Base-by-base conservation (phyloP, 2,888 invertebrate genomes). In the Machimus rusticus region DNA sequence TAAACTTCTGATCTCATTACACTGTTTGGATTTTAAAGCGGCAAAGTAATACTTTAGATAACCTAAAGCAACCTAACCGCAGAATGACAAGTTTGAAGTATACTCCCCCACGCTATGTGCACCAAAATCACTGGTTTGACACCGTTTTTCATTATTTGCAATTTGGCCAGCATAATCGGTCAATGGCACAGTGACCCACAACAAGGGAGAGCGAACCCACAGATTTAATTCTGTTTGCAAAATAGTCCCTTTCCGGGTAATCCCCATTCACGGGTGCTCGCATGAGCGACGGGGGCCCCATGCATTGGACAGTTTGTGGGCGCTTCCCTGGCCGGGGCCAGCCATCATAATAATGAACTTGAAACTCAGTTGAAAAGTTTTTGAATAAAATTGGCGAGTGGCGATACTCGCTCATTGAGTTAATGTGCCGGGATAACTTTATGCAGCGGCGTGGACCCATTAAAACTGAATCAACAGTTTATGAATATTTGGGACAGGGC, bases 361-460 rank as follows among this genome's bases (percentile, higher is more conserved):
- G 85, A 85, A 85, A 85, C 85, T 85, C 74, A 85, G 85, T 85
- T 85, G 85, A 74, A 85, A 85, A 85, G 85, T 85, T 85, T 85
- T 85, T 85, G 85, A 85, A 85, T 85, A 85, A 85, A 85, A 85
- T 74, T 85, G 74, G 85, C 74, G 85, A 85, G 74, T 46, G 46
- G 74, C 85, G 85, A 85, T 85, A 85, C 85, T 85, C 85, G 43
- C 46, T 74, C 74, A 85, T 85, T 74, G 74, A 85, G 74, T 85
- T 85, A 85, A 85, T 74, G 85, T 85, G 85, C 57, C 57, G 74
- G 85, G 85, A 85, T 85, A 85, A 85, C 74, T 85, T 85, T 74
- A 28, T 37, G 34, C 51, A n/a, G 66, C 57, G 37, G 66, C 23
- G 28, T 57, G 82, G 66, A 19, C 19, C 82, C 82, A 82, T 82